Base-by-base conservation (phyloP, 2,797 vertebrate species). In the Bradypodion ventrale region DNA sequence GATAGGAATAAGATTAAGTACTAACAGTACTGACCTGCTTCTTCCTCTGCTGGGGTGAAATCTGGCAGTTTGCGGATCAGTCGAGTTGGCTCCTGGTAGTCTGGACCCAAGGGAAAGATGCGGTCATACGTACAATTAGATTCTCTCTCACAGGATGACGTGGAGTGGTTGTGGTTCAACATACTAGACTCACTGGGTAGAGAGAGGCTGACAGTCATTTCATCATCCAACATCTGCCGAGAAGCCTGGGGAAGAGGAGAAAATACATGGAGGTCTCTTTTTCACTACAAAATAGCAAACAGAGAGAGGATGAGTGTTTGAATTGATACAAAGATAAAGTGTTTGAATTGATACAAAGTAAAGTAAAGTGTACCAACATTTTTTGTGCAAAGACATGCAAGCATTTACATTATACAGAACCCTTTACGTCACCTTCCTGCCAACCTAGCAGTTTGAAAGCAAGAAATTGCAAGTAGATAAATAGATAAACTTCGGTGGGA, bases 141-240 rank as follows among this genome's bases (percentile, higher is more conserved):
- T 87, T 98, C 98, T 81, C 97, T 98, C 80, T 98, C 99, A 0
- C 97, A 97, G 87, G 96, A 94, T 12, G 96, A 95, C 19, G 97
- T 95, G 25, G 97, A 97, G 87, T 82, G 96, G 90, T 97, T 97
- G 92, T 95, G 97, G 93, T 96, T 98, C 95, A 97, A 98, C 95
- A 97, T 97, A 90, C 98, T 98, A 84, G 97, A 97, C 92, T 99
- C 98, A 0, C 98, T 99, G 94, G 98, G 98, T 95, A 98, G 96
- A 89, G 98, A 99, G 92, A 99, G 97, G 96, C 98, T 99, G 92
- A 98, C 97, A 0, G 98, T 99, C 96, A 99, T 97, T 95, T 99
- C 98, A 35, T 99, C 98, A 73, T 99, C 98, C 94, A 99, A 96
- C 98, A 99, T 98, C 95, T 98, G 96, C 75, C 98, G 96, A 13